Conservation (phyloP, 2,113 vertebrate species). For the Eolophus roseicapilla region DNA sequence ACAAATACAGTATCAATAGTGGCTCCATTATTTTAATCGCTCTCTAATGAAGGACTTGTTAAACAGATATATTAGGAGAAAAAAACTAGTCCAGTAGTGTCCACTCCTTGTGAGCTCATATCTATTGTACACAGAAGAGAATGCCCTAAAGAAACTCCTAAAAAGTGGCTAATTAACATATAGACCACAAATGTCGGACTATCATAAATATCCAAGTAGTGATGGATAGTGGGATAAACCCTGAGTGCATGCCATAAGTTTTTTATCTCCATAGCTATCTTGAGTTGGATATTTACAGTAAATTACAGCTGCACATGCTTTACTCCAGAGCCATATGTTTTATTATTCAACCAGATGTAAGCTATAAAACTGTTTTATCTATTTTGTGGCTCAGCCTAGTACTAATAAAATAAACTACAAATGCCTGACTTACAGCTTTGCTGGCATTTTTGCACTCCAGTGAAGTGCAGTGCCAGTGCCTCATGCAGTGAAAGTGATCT, state of each 20-base stretch:
- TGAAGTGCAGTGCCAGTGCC: conserved; percentile 47
- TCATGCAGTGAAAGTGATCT: conserved; percentile 49
- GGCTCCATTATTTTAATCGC: neutral
- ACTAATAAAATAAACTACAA: conserved; percentile 82
- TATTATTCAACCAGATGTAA: conserved; percentile 79
- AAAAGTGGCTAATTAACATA: conserved; percentile 64
- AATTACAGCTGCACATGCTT: conserved; percentile 76
- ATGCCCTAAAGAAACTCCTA: conserved; percentile 23
- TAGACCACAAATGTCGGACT: conserved; percentile 24
- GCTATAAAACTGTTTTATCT: conserved; percentile 82
- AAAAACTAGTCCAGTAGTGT: neutral
- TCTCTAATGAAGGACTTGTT: neutral
- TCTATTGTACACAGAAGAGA: conserved; percentile 10
- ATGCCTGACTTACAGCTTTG: conserved; percentile 71
- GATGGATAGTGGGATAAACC: conserved; percentile 51
- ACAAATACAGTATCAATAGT: neutral
- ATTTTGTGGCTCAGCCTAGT: conserved; percentile 74
- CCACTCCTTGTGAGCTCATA: neutral
- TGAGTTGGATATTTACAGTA: conserved; percentile 72
- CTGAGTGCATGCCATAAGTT: conserved; percentile 38
- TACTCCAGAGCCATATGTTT: conserved; percentile 73
- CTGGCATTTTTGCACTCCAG: conserved; percentile 55
- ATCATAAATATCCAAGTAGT: conserved; percentile 50
- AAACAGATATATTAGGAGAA: neutral
- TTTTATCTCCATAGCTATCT: conserved; percentile 57